Percentiles rank a stretch among this genome's conserved stretches.
Conservation (phyloP, 1,140 invertebrate species). For the Scaptomyza pallida region DNA sequence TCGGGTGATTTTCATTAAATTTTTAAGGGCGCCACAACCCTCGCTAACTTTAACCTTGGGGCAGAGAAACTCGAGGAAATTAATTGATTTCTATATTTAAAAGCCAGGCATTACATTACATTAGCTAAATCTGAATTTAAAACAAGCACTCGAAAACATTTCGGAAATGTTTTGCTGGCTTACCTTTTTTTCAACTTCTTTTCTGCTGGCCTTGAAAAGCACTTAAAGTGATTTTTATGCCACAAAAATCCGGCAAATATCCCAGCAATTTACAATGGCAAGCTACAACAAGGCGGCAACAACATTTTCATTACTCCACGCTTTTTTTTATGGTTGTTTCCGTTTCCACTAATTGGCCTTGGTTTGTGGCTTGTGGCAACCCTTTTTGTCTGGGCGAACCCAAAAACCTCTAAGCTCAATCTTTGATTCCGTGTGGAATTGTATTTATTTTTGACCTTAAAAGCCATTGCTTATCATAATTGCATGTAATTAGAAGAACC, state of each 20-base stretch:
- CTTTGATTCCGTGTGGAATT: constrained; percentile 33
- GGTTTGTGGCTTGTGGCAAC: constrained; percentile 32
- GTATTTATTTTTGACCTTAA: constrained; percentile 41
- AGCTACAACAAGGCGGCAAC: constrained; percentile 33
- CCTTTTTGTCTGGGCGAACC: constrained; percentile 20
- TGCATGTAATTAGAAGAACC: constrained; percentile 41
- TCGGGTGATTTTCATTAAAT: constrained; percentile 64
- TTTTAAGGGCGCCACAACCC: constrained; percentile 34
- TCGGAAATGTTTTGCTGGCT: constrained; percentile 17
- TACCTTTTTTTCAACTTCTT: constrained; percentile 8
- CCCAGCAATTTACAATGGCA: constrained; percentile 25
- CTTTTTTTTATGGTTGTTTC: constrained; percentile 13
- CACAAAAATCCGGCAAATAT: constrained; percentile 15
- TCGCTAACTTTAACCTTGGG: too few species aligned
- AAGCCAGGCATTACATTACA: constrained; percentile 25
- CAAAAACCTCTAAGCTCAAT: constrained; percentile 9
- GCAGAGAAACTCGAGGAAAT: constrained; percentile 18
- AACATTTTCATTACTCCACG: constrained; percentile 27
- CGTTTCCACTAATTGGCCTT: constrained; percentile 43
- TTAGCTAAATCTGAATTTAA: constrained; percentile 39
- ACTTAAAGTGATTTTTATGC: constrained; percentile 48
- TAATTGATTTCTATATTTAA: constrained; percentile 58
- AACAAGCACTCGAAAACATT: constrained; percentile 14
- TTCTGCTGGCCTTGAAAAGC: constrained; percentile 40
- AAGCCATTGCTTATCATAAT: constrained; percentile 49